Percentiles rank a stretch among this genome's conserved stretches.
Evolutionary conservation across 2,113 vertebrate species (phyloP).

Genomic region (Xenopus borealis): DNA sequence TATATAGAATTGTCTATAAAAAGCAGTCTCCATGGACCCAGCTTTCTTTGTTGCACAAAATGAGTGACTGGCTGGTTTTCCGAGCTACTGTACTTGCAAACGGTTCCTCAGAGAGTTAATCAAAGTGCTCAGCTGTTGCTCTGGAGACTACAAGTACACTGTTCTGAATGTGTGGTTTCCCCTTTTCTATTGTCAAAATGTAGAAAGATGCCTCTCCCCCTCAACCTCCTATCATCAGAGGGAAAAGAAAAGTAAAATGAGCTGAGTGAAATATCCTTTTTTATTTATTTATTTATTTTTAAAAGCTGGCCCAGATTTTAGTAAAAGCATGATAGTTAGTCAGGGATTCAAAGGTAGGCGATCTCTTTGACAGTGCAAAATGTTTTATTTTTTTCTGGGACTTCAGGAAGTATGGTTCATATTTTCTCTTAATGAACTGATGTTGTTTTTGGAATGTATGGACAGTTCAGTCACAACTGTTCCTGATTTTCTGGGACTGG

Average conservation of each 20-base stretch:
- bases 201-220: slow-evolving; percentile 1
- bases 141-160: slow-evolving; percentile 7
- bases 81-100: slow-evolving; percentile 6
- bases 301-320: background rate
- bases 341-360: background rate
- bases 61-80: slow-evolving; percentile 2
- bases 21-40: slow-evolving; percentile 10
- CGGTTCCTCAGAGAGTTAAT: slow-evolving; percentile 18
- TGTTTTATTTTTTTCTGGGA: too few relatives aligned
- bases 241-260: slow-evolving; percentile 8
- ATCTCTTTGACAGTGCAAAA: too few relatives aligned
- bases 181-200: slow-evolving; percentile 11
- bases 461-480: too few relatives aligned
- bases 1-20: slow-evolving; percentile 3
- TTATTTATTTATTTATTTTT: too few relatives aligned
- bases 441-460: too few relatives aligned
- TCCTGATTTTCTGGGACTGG: too few relatives aligned
- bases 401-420: too few relatives aligned
- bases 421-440: too few relatives aligned
- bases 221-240: slow-evolving; percentile 2
- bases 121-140: slow-evolving; percentile 23
- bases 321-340: slow-evolving; percentile 5
- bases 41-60: background rate
- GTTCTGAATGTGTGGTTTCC: background rate
- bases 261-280: slow-evolving; percentile 23